Base-by-base conservation (phyloP, 1,140 invertebrate genomes). In the Pristionchus pacificus region DNA sequence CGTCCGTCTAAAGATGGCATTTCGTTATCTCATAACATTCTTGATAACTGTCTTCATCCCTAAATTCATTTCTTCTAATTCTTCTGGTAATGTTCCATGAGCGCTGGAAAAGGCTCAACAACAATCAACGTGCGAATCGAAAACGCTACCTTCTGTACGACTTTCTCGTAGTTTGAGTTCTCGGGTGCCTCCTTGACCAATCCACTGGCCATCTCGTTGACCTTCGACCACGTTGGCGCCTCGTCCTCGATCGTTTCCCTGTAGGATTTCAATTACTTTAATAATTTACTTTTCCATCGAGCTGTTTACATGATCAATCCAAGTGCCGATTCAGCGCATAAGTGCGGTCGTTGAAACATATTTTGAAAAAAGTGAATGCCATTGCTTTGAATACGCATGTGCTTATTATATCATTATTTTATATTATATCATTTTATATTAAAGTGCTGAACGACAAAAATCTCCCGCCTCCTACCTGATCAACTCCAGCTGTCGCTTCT, bases 381-480 rank as follows among this genome's bases (percentile, higher is more conserved):
- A n/a, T n/a, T n/a, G n/a, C n/a, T n/a, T n/a, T n/a, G n/a, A n/a
- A n/a, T n/a, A n/a, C n/a, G n/a, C n/a, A n/a, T n/a, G n/a, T n/a
- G n/a, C n/a, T n/a, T n/a, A n/a, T n/a, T n/a, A n/a, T n/a, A n/a
- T n/a, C n/a, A n/a, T n/a, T n/a, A n/a, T n/a, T n/a, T n/a, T n/a
- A n/a, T n/a, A n/a, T n/a, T n/a, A n/a, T n/a, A n/a, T n/a, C n/a
- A n/a, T n/a, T n/a, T n/a, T n/a, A n/a, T n/a, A n/a, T n/a, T n/a
- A n/a, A n/a, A n/a, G n/a, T n/a, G n/a, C 38, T 49, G 19, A 49
- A 10, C 19, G 38, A 49, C 19, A 10, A 10, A 33, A 19, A 0
- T 24, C 38, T 33, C 69, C 74, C n/a, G 74, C 61, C 29, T 68
- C 66, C 25, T 59, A 59, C 32, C 66, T 70, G 38, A 68, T 72